These are phyloP conservation scores for Umimayanthus kanabou DNA, from an alignment of 92 coral and sea anemone species.

Conservation along the genomic window DNA sequence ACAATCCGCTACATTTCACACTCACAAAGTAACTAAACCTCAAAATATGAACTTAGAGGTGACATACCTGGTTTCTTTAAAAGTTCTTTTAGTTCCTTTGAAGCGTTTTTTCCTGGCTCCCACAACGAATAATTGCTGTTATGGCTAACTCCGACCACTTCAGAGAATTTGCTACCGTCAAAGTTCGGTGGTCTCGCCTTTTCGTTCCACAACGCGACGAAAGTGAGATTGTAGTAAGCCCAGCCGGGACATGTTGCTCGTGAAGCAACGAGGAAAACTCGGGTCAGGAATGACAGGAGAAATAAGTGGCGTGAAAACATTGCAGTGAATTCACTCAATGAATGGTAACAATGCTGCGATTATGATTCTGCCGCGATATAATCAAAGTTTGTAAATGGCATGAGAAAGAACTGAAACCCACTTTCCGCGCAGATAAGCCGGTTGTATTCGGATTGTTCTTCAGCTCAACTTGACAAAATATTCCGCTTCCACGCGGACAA, in stretches of 20 bases:
- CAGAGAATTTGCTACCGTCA: conserved; percentile 14
- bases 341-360: neutral
- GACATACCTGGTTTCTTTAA: neutral
- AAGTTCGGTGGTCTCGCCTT: conserved; percentile 2
- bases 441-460: neutral
- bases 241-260: neutral
- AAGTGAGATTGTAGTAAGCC: conserved; percentile 2
- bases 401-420: no score
- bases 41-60: neutral
- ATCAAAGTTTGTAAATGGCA: neutral
- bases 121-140: neutral
- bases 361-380: neutral
- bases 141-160: conserved; percentile 4
- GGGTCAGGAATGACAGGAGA: neutral
- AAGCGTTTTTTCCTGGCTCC: neutral
- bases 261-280: neutral
- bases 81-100: neutral
- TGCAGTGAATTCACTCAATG: neutral
- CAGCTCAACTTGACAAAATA: neutral
- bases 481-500: neutral
- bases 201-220: conserved; percentile 11
- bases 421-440: neutral
- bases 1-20: no score
- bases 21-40: neutral
- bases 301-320: neutral